Evolutionary conservation across 2,888 invertebrate species (phyloP), one percentile per base, ranked within the genome.

Genomic region (Stenodera caucasica): DNA sequence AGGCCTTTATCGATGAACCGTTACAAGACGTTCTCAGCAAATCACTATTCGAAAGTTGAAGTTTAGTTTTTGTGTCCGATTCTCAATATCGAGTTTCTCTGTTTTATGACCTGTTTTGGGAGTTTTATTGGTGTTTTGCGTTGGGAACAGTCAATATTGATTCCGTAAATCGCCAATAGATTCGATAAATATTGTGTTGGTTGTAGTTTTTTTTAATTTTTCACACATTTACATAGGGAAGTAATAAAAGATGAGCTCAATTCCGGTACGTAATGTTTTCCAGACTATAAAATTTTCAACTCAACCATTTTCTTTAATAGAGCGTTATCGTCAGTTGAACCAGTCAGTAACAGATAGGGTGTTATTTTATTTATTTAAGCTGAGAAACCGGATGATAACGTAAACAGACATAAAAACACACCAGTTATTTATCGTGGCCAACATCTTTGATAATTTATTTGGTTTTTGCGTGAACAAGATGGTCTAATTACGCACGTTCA

Each of bases 231-330:
- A 23, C 40, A 56, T 53, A 33, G 29, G 63, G 64, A 68, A 63
- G 64, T 64, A 60, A 57, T 57, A 57, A 57, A 58, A 68, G 68
- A 67, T 68, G 61, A 68, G 61, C 69, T 67, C 67, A 65, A 68
- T 71, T 70, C 69, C 67, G 67, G 55, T 55, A 40, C 61, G 62
- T 67, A 70, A 70, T 70, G 68, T 70, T 69, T 70, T 70, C 70
- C 67, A 62, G 60, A 63, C 69, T 70, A 69, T 70, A 71, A 70
- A 70, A 71, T 70, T 70, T 70, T 70, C 70, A 70, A 68, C 68
- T 64, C 63, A 67, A 67, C 67, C 63, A 67, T 69, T 69, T 69
- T 64, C 68, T 67, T 64, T 70, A 66, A 69, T 71, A 69, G 64
- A 63, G 65, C 60, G 68, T 70, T 70, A 71, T 71, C 70, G 70